Base-by-base conservation (phyloP, 2,888 invertebrate genomes). In the Euspilapteryx auroguttella region DNA sequence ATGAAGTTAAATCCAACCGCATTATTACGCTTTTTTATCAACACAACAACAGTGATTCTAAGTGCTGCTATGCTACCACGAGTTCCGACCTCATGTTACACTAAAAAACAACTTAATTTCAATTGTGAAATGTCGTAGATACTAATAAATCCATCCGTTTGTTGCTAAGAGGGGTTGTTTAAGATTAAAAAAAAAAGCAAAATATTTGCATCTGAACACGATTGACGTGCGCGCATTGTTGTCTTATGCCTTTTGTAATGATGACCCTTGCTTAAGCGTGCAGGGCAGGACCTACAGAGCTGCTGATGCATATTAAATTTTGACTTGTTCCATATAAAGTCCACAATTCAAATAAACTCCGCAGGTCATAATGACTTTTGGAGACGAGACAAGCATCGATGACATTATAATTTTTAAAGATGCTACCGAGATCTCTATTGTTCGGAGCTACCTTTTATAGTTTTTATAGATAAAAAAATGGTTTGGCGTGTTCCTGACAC, bases 401-500 rank as follows among this genome's bases (percentile, higher is more conserved):
- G 59, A 68, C 65, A 73, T 71, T 73, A 75, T 73, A 73, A 73
- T 75, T 75, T 73, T 75, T 71, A 73, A 75, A 75, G 75, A 75
- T 73, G 75, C 75, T 75, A 75, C 75, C 63, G 66, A 65, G 55
- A 55, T 44, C 47, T 24, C 65, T 52, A 68, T 75, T 75, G 73
- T 75, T 59, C 54, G 47, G 38, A 51, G 50, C 56, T 63, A 61
- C 52, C 73, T 68, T 75, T 73, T 66, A 71, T 68, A 66, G 59
- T 63, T 66, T 69, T 71, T 69, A 65, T 40, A 61, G 64, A 66
- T 68, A 73, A 71, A 75, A 73, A 75, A 73, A 75, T 63, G 58
- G 69, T 71, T 69, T 66, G 62, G 71, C 73, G 64, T 75, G 75
- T 64, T 71, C 49, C 61, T 73, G 75, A 69, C 75, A 71, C 75